A percentile compares a stretch with the other conserved stretches of the same genome.
These are phyloP conservation scores for Baccha elongata DNA, from an alignment of 2,888 invertebrate species.

Conservation along the genomic window DNA sequence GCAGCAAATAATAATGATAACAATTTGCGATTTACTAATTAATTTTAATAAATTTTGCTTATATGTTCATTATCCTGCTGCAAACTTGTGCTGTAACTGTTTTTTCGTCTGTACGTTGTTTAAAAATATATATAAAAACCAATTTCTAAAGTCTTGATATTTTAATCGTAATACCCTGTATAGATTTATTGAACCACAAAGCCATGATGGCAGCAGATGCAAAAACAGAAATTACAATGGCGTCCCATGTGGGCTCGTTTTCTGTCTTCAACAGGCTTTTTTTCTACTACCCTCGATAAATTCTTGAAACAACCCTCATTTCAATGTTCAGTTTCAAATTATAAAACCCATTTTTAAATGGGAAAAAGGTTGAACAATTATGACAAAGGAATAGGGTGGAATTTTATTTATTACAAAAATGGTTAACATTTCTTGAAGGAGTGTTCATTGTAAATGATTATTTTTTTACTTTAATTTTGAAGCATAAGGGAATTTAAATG, in stretches of 20 bases:
- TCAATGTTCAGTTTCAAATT: slow-evolving; percentile 50
- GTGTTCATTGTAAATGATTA: not conserved
- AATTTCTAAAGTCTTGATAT: too few relatives aligned
- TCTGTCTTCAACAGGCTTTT: slow-evolving; percentile 28
- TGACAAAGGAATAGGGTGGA: not conserved
- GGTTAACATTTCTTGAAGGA: not conserved
- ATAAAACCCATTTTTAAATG: slow-evolving; percentile 45
- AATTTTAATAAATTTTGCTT: too few relatives aligned
- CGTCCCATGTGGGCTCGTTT: slow-evolving; percentile 38
- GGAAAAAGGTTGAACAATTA: slow-evolving; percentile 27
- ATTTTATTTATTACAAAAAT: slow-evolving; percentile 7
- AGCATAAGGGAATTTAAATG: slow-evolving; percentile 1
- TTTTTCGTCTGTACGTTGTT: too few relatives aligned
- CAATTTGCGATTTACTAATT: too few relatives aligned
- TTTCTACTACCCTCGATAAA: slow-evolving; percentile 12
- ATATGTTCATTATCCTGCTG: too few relatives aligned
- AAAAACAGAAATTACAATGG: slow-evolving; percentile 3
- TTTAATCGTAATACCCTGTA: not conserved
- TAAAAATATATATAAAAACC: too few relatives aligned
- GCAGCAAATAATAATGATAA: too few relatives aligned
- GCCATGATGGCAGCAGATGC: slow-evolving; percentile 18
- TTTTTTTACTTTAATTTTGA: too few relatives aligned
- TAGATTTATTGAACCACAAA: slow-evolving; percentile 18
- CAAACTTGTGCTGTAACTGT: too few relatives aligned
- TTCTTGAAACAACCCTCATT: slow-evolving; percentile 51